Conservation (phyloP, 2,113 vertebrate species). For the Hystrix brachyura region DNA sequence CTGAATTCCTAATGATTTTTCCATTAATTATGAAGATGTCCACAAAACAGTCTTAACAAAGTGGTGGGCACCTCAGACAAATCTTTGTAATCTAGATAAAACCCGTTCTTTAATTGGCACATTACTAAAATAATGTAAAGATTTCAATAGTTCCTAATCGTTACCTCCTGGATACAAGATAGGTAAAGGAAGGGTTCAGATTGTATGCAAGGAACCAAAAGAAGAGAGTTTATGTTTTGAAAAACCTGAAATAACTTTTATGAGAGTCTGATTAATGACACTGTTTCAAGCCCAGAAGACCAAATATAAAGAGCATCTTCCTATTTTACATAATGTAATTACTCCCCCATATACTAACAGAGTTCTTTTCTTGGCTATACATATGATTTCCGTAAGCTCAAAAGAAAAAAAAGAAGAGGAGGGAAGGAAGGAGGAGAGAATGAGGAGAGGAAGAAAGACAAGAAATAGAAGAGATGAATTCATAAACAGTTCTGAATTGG, state of each 20-base stretch:
- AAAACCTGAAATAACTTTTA: slow-evolving; percentile 73
- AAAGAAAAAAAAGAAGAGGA: not conserved
- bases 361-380: slow-evolving; percentile 57
- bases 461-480: not conserved
- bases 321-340: slow-evolving; percentile 68
- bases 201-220: slow-evolving; percentile 47
- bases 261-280: slow-evolving; percentile 68
- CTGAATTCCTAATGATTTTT: slow-evolving; percentile 92
- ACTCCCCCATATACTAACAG: not conserved
- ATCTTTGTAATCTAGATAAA: slow-evolving; percentile 90
- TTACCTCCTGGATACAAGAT: slow-evolving; percentile 78
- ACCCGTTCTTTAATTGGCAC: slow-evolving; percentile 88
- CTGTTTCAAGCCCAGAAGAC: slow-evolving; percentile 78
- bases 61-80: slow-evolving; percentile 89
- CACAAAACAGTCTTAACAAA: slow-evolving; percentile 92
- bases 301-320: slow-evolving; percentile 65
- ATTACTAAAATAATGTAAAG: slow-evolving; percentile 87
- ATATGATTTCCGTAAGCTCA: not conserved
- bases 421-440: not conserved
- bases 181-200: slow-evolving; percentile 61
- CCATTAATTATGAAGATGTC: slow-evolving; percentile 94
- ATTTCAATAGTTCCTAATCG: slow-evolving; percentile 86
- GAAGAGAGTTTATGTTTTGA: slow-evolving; percentile 52
- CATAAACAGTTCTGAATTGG: not conserved
- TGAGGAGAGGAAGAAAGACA: not conserved